Conservation (phyloP, 2,888 invertebrate species). For the Anoplius nigerrimus region DNA sequence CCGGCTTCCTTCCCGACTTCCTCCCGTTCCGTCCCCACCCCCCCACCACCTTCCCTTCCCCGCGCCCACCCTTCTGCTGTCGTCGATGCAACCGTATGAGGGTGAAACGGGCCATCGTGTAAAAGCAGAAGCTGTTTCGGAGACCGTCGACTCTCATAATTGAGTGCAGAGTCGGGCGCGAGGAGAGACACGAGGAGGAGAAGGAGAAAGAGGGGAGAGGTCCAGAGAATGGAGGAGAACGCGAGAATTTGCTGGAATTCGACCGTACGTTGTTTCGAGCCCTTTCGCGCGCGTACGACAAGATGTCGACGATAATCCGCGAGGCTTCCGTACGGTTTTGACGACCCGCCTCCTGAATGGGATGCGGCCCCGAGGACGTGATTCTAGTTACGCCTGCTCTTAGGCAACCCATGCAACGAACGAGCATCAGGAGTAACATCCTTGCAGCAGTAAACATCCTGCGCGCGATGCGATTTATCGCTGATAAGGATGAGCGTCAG, state of each 20-base stretch:
- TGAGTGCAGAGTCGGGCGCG: conserved; percentile 30
- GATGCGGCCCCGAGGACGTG: too few relatives aligned
- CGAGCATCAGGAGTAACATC: neutral
- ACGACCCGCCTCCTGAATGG: too few relatives aligned
- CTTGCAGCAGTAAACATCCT: neutral
- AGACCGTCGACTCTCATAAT: conserved; percentile 36
- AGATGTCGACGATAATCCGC: too few relatives aligned
- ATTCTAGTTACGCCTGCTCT: neutral
- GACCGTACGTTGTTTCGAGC: too few relatives aligned
- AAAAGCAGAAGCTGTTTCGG: conserved; percentile 38
- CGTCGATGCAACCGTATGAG: conserved; percentile 21
- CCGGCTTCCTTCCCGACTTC: conserved; percentile 12
- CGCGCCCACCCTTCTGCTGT: conserved; percentile 35
- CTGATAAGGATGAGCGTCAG: too few relatives aligned
- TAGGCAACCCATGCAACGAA: conserved; percentile 9
- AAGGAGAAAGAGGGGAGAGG: too few relatives aligned
- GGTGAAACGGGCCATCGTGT: conserved; percentile 34
- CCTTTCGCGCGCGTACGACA: too few relatives aligned
- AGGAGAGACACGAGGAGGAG: neutral
- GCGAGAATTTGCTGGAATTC: too few relatives aligned
- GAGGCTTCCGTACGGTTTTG: too few relatives aligned
- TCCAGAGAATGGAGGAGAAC: too few relatives aligned
- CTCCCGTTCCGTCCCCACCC: too few relatives aligned
- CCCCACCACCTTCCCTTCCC: conserved; percentile 23
- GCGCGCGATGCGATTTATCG: too few relatives aligned